Evolutionary conservation across 2,113 vertebrate genomes (phyloP).

Genomic region (Aplodontia rufa): DNA sequence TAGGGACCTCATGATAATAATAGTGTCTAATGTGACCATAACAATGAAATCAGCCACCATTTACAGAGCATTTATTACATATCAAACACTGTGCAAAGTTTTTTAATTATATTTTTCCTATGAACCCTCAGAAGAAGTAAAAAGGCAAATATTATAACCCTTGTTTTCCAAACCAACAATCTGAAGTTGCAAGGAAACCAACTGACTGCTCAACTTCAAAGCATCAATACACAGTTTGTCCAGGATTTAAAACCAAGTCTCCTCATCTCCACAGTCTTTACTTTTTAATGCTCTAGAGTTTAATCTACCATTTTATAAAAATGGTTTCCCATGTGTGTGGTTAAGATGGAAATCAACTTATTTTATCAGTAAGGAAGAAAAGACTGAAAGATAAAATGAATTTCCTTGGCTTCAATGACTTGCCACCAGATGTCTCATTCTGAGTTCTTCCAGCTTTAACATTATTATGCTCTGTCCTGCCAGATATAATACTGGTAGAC

Average conservation of each 20-base stretch:
- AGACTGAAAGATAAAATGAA: background rate
- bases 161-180: background rate
- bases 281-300: background rate
- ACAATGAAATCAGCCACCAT: background rate
- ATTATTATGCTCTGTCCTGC: background rate
- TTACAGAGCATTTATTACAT: background rate
- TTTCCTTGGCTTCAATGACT: background rate
- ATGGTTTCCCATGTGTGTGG: background rate
- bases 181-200: background rate
- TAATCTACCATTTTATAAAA: background rate
- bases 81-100: background rate
- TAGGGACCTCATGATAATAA: conserved; percentile 9
- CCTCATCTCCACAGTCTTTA: background rate
- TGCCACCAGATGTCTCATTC: background rate
- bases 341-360: background rate
- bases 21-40: conserved; percentile 19
- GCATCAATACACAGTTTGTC: background rate
- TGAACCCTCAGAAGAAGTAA: background rate
- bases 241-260: background rate
- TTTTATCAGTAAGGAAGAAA: background rate
- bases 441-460: background rate
- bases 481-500: background rate
- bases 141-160: background rate
- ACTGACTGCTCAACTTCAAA: background rate
- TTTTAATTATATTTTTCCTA: background rate